Conservation (phyloP, 2,113 vertebrate species). For the Heterochromis multidens region DNA sequence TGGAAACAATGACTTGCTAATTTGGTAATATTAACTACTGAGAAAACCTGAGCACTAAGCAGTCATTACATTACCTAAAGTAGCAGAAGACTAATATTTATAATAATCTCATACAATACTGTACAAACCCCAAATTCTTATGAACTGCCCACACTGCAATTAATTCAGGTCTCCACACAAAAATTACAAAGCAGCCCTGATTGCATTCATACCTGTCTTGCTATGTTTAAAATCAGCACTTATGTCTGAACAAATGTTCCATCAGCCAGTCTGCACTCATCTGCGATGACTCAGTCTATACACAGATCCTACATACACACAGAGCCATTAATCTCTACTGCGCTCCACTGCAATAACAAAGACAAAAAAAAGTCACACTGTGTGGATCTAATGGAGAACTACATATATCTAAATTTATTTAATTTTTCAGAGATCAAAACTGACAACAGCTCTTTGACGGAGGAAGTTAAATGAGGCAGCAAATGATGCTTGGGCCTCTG, state of each 20-base stretch:
- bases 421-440: slow-evolving; percentile 2
- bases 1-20: not conserved
- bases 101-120: not conserved
- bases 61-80: not conserved
- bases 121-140: not conserved
- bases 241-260: slow-evolving; percentile 22
- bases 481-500: slow-evolving; percentile 37
- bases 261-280: slow-evolving; percentile 1
- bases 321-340: slow-evolving; percentile 38
- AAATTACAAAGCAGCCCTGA: not conserved
- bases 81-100: not conserved
- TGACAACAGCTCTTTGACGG: slow-evolving; percentile 19
- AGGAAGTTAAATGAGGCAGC: slow-evolving; percentile 40
- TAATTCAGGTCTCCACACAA: not conserved
- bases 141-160: not conserved
- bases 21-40: not conserved
- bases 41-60: not conserved
- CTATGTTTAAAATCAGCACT: not conserved
- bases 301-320: not conserved
- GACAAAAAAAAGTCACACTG: slow-evolving; percentile 12
- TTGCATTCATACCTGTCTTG: not conserved
- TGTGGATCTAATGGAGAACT: slow-evolving; percentile 20
- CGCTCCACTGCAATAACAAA: not conserved
- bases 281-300: slow-evolving; percentile 22
- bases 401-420: slow-evolving; percentile 39